A percentile compares a stretch with the other conserved stretches of the same genome.
These are phyloP conservation scores for Drosophila baimaii DNA, from an alignment of 1,140 invertebrate species.

Conservation along the genomic window DNA sequence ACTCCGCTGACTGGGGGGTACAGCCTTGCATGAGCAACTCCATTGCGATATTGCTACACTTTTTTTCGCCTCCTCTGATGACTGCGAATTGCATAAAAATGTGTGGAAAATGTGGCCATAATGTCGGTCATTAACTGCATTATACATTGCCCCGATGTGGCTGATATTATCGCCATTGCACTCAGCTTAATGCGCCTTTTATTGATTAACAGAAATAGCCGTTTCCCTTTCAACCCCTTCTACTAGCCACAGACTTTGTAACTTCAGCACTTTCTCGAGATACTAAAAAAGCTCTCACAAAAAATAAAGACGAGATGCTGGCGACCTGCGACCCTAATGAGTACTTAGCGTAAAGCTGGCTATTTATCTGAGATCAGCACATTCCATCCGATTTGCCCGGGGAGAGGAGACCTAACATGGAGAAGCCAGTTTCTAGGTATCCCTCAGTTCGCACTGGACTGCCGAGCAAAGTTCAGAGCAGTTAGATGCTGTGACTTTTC, in stretches of 20 bases:
- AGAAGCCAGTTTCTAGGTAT: constrained; percentile 35
- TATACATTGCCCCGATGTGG: constrained; percentile 13
- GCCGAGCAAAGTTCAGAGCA: constrained; percentile 73
- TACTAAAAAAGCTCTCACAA: constrained; percentile 4
- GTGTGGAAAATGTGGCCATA: constrained; percentile 23
- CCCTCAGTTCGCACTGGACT: constrained; percentile 9
- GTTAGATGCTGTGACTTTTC: constrained; percentile 69
- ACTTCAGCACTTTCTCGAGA: background rate
- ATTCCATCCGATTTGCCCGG: background rate
- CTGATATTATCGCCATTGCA: constrained; percentile 36
- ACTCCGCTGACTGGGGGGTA: background rate
- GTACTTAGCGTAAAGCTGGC: constrained; percentile 17
- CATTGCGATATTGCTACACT: constrained; percentile 29
- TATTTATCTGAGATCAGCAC: constrained; percentile 30
- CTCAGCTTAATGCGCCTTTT: constrained; percentile 29
- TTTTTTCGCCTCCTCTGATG: constrained; percentile 10
- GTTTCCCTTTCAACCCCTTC: background rate
- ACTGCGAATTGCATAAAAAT: constrained; percentile 23
- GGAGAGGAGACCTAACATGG: constrained; percentile 6
- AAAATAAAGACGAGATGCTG: constrained; percentile 1
- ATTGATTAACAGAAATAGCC: constrained; percentile 19
- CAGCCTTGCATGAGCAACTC: constrained; percentile 6
- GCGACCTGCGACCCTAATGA: constrained; percentile 22
- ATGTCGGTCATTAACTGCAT: constrained; percentile 31
- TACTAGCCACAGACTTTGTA: background rate